Evolutionary conservation across 2,113 vertebrate species (phyloP).

Genomic region (Clarias magur): DNA sequence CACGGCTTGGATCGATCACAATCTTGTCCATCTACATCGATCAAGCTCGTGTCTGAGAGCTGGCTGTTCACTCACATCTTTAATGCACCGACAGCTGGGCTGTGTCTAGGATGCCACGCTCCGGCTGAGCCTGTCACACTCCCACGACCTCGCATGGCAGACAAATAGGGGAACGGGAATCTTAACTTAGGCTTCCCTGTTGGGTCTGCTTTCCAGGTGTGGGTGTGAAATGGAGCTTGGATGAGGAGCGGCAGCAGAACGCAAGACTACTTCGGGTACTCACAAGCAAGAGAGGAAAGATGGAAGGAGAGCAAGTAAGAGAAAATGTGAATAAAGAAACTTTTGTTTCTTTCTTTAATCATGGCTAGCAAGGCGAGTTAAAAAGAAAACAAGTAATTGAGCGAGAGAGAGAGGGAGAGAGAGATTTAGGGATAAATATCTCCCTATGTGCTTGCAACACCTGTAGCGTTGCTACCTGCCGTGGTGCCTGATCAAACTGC

Average conservation of each 20-base stretch:
- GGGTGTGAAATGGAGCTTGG: constrained; percentile 25
- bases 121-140: constrained; percentile 31
- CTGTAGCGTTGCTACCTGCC: constrained; percentile 49
- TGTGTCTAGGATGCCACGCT: constrained; percentile 16
- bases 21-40: constrained; percentile 36
- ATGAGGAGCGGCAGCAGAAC: constrained; percentile 14
- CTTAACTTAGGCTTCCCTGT: neutral
- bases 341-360: constrained; percentile 23
- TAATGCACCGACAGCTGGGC: constrained; percentile 25
- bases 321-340: neutral
- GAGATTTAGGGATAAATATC: neutral
- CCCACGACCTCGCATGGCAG: neutral
- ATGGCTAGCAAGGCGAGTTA: neutral
- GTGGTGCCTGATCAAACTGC: constrained; percentile 43
- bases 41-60: constrained; percentile 30
- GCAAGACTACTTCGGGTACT: neutral
- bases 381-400: constrained; percentile 13
- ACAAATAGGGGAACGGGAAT: neutral
- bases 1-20: constrained; percentile 29
- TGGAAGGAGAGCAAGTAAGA: neutral
- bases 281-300: neutral
- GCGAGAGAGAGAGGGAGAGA: neutral
- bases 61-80: constrained; percentile 16
- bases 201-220: constrained; percentile 9
- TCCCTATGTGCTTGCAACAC: constrained; percentile 22